These are phyloP conservation scores for Cantharis flavilabris DNA, from an alignment of 2,888 invertebrate species.

Conservation along the genomic window DNA sequence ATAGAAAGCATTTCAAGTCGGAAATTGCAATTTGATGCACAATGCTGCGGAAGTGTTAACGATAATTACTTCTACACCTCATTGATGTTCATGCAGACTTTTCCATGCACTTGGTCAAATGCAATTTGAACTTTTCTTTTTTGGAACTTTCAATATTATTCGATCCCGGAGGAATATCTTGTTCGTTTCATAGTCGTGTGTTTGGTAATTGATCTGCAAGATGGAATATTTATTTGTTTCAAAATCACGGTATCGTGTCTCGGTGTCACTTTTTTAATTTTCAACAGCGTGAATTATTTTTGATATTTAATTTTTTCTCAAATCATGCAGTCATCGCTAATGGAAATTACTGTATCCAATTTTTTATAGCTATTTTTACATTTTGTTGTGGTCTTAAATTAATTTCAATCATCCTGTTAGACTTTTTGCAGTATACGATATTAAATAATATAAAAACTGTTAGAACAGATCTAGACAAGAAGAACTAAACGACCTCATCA, in stretches of 20 bases:
- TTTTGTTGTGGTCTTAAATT: background rate
- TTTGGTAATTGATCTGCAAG: background rate
- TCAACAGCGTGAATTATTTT: background rate
- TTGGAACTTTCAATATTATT: background rate
- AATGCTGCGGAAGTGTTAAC: background rate
- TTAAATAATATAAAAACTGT: background rate
- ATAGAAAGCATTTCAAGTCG: background rate
- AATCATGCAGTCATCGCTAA: background rate
- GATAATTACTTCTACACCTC: background rate
- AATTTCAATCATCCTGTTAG: background rate
- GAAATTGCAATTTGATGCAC: background rate
- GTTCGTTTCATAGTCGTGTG: background rate
- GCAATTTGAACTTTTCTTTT: background rate
- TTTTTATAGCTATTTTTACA: background rate
- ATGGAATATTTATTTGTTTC: background rate
- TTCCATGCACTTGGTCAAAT: background rate
- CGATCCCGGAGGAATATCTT: background rate
- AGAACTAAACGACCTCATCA: constrained; percentile 40
- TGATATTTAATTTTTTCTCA: background rate
- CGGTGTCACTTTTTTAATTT: background rate
- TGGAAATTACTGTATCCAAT: background rate
- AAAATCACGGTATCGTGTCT: background rate
- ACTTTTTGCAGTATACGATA: background rate
- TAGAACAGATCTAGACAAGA: constrained; percentile 8
- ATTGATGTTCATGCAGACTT: background rate